These are phyloP conservation scores for Laothoe populi DNA, from an alignment of 2,888 invertebrate genomes.

Conservation along the genomic window DNA sequence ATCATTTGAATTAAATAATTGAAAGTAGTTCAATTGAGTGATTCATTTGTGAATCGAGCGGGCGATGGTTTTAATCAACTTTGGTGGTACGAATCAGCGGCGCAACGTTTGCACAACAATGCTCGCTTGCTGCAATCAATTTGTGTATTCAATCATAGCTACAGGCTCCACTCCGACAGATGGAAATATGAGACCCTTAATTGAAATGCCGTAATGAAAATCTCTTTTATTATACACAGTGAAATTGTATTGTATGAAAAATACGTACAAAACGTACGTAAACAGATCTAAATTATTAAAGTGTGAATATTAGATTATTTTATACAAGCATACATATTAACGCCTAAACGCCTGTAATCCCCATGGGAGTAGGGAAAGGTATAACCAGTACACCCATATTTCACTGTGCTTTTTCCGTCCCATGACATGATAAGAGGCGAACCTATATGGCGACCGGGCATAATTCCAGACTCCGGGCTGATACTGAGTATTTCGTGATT, in stretches of 20 bases:
- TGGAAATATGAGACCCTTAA: constrained; percentile 48
- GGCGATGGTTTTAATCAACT: constrained; percentile 63
- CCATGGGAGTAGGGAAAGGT: too few species aligned
- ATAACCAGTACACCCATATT: too few species aligned
- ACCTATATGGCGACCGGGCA: too few species aligned
- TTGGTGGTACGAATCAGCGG: constrained; percentile 40
- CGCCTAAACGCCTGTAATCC: too few species aligned
- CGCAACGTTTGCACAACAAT: constrained; percentile 53
- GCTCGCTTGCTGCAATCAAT: constrained; percentile 61
- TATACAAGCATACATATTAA: too few species aligned
- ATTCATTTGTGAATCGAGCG: constrained; percentile 34
- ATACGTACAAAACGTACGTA: background rate
- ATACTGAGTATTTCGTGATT: too few species aligned
- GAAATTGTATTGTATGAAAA: background rate
- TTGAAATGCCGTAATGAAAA: constrained; percentile 42
- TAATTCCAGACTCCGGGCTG: too few species aligned
- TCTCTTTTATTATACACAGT: constrained; percentile 18
- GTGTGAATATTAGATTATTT: too few species aligned
- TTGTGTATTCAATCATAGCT: constrained; percentile 65
- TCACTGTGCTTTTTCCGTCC: too few species aligned
- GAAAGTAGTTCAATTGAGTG: constrained; percentile 19
- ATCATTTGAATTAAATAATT: constrained; percentile 30
- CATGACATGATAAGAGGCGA: too few species aligned
- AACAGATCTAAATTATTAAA: background rate
- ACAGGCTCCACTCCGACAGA: constrained; percentile 32